Conservation (phyloP, 1,140 invertebrate genomes). For the Drosophila cardini region DNA sequence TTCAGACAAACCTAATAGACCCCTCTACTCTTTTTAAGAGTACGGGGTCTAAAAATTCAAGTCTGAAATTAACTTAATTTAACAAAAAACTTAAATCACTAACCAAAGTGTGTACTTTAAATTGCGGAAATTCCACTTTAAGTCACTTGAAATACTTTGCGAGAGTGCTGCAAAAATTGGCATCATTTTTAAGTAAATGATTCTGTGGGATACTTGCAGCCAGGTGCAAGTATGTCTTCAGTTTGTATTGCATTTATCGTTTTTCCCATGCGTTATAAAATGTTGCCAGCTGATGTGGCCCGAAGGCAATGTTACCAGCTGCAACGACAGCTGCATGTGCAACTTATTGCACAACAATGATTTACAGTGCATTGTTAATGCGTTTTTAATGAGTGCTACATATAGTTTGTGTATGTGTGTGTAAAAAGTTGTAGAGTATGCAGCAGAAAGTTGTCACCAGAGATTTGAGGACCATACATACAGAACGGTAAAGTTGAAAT, state of each 20-base stretch:
- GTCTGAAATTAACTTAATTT: too few relatives aligned
- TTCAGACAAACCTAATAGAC: too few relatives aligned
- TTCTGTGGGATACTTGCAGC: neutral
- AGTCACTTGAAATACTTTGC: too few relatives aligned
- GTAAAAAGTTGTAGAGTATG: slow-evolving; percentile 40
- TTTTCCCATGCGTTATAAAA: slow-evolving; percentile 10
- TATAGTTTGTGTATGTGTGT: slow-evolving; percentile 23
- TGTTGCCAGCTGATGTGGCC: slow-evolving; percentile 42
- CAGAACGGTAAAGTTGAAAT: slow-evolving; percentile 61
- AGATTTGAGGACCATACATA: slow-evolving; percentile 49
- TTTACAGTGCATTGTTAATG: slow-evolving; percentile 79
- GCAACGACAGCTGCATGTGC: slow-evolving; percentile 38
- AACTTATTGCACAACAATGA: slow-evolving; percentile 74
- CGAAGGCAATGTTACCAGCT: slow-evolving; percentile 38
- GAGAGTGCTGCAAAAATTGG: neutral
- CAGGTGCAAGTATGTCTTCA: neutral
- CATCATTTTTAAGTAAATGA: slow-evolving; percentile 21
- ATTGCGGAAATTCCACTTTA: too few relatives aligned
- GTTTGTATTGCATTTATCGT: slow-evolving; percentile 6
- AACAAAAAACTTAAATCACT: too few relatives aligned
- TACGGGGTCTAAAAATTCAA: too few relatives aligned
- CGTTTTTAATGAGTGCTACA: slow-evolving; percentile 77
- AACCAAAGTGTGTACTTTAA: too few relatives aligned
- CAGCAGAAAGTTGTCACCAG: slow-evolving; percentile 71
- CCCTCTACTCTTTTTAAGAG: too few relatives aligned